Conservation (phyloP, 1,140 invertebrate species). For the Drosophila watanabei region DNA sequence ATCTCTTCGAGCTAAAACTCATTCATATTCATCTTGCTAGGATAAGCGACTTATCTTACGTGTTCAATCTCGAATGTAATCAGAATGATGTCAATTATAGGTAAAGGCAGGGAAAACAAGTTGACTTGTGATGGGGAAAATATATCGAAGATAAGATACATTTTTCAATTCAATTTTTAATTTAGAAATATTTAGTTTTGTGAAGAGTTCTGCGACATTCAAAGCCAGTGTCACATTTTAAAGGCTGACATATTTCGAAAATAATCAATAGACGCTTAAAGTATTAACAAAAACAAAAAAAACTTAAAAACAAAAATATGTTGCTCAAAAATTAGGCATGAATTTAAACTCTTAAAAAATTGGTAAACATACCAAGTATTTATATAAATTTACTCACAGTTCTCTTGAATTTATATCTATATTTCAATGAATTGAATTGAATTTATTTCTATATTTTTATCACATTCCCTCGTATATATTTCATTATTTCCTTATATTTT, state of each 20-base stretch:
- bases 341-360: neutral
- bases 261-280: neutral
- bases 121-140: neutral
- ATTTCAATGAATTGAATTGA: too few relatives aligned
- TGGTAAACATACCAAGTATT: neutral
- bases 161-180: neutral
- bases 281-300: neutral
- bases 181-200: neutral
- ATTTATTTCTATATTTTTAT: too few relatives aligned
- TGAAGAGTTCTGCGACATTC: neutral
- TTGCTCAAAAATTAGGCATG: neutral
- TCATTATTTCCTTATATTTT: neutral
- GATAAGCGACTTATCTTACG: constrained; percentile 16
- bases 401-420: too few relatives aligned
- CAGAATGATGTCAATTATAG: constrained; percentile 16
- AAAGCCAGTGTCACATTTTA: neutral
- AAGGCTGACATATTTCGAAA: too few relatives aligned
- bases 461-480: too few relatives aligned
- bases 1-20: constrained; percentile 3
- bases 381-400: neutral
- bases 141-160: neutral
- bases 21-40: constrained; percentile 28
- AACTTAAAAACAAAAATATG: neutral
- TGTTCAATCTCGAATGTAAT: constrained; percentile 22
- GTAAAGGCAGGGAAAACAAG: neutral